A percentile compares a stretch with the other conserved stretches of the same genome.
These are phyloP conservation scores for Polypedilum vanderplanki DNA, from an alignment of 1,140 invertebrate species.

Conservation along the genomic window DNA sequence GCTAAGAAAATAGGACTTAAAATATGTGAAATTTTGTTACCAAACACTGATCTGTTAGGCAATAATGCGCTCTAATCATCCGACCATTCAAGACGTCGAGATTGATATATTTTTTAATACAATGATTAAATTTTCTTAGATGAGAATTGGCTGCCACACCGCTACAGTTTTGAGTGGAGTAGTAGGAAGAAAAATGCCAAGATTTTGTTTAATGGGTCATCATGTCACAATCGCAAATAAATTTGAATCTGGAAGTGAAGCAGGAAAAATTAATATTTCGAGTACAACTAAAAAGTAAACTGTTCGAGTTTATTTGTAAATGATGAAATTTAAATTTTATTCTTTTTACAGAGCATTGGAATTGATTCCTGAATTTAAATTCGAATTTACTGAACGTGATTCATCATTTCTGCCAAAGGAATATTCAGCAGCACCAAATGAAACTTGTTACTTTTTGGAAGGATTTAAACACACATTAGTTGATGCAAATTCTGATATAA, in stretches of 20 bases:
- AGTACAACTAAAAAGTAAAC: conserved; percentile 87
- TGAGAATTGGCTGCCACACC: conserved; percentile 89
- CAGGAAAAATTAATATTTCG: conserved; percentile 83
- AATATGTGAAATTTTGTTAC: too few species aligned
- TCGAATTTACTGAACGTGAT: conserved; percentile 65
- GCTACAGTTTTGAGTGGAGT: conserved; percentile 82
- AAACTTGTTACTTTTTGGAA: conserved; percentile 79
- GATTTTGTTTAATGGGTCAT: conserved; percentile 86
- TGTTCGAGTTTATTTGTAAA: neutral
- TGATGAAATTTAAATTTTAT: conserved; percentile 28
- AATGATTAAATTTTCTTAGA: conserved; percentile 50
- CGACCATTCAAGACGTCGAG: neutral
- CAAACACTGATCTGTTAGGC: too few species aligned
- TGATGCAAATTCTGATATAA: conserved; percentile 49
- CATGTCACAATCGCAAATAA: conserved; percentile 92
- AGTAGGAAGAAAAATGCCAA: conserved; percentile 84
- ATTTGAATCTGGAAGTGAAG: conserved; percentile 88
- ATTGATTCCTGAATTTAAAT: conserved; percentile 66
- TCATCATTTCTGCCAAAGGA: conserved; percentile 75
- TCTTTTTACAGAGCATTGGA: conserved; percentile 59
- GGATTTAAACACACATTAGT: conserved; percentile 67
- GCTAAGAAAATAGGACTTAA: too few species aligned
- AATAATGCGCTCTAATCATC: too few species aligned
- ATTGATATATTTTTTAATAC: too few species aligned
- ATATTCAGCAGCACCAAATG: conserved; percentile 63